Evolutionary conservation across 2,888 invertebrate species (phyloP).

Genomic region (Lithosia quadra): DNA sequence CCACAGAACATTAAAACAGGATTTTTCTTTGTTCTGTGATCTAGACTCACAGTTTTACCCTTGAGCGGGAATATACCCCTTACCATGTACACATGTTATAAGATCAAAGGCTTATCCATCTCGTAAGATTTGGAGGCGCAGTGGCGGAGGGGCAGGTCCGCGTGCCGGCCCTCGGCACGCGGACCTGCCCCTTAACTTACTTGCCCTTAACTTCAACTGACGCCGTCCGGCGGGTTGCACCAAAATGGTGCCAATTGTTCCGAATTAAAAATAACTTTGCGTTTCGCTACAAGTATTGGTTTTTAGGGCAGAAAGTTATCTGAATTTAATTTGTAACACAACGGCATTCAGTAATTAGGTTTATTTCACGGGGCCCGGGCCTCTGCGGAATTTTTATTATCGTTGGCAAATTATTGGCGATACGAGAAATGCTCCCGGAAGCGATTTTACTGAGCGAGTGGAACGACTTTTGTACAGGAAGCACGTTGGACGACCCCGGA

Average conservation of each 20-base stretch:
- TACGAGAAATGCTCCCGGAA: conserved; percentile 16
- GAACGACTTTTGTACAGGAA: background rate
- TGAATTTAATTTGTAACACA: conserved; percentile 46
- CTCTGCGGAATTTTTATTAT: conserved; percentile 36
- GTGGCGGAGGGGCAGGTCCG: no score
- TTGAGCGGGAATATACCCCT: no score
- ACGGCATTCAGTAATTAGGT: conserved; percentile 43
- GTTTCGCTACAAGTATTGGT: conserved; percentile 22
- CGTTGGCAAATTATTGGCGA: conserved; percentile 21
- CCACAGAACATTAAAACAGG: no score
- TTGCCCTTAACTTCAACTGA: conserved; percentile 54
- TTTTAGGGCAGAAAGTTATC: conserved; percentile 37
- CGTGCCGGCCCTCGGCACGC: no score
- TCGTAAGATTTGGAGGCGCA: no score
- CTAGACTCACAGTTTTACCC: no score
- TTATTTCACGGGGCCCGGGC: conserved; percentile 25
- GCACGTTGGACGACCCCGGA: background rate
- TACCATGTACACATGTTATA: no score
- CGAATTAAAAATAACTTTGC: conserved; percentile 41
- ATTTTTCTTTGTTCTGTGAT: no score
- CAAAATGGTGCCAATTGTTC: conserved; percentile 19
- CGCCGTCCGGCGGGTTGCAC: conserved; percentile 21
- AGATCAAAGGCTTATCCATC: no score
- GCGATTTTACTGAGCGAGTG: conserved; percentile 13
- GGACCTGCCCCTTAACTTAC: conserved; percentile 54